phyloP scores from a whole-genome alignment of 2,113 vertebrate species.

The Nerophis lumbriciformis region DNA sequence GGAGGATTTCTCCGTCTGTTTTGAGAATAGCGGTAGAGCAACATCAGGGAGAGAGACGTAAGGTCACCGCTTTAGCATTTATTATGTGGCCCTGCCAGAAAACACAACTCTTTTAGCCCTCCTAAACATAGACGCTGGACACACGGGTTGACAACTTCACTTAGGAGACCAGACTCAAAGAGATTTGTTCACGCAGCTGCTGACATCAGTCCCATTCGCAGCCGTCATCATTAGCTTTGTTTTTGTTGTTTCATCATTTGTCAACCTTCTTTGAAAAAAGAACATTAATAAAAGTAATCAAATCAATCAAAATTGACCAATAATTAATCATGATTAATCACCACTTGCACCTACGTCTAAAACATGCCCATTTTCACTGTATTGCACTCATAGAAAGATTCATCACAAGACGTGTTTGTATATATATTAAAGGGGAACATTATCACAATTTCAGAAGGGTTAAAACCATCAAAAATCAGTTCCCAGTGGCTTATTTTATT shows the following conservation, averaged over 20 bases:
- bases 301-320: no score
- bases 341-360: no score
- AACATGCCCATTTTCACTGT: no score
- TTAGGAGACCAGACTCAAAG: constrained; percentile 55
- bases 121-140: constrained; percentile 58
- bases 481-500: no score
- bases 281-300: background rate
- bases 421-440: no score
- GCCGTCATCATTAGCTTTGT: constrained; percentile 47
- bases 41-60: constrained; percentile 42
- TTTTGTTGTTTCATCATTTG: constrained; percentile 56
- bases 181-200: constrained; percentile 67
- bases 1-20: constrained; percentile 58
- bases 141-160: constrained; percentile 61
- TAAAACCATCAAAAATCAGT: no score
- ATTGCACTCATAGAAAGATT: no score
- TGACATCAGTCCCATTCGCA: constrained; percentile 60
- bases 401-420: no score
- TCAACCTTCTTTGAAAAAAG: constrained; percentile 27
- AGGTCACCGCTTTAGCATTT: constrained; percentile 59
- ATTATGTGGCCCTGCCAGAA: constrained; percentile 59
- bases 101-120: constrained; percentile 60
- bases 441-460: no score
- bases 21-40: constrained; percentile 59
- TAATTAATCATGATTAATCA: no score